These are phyloP conservation scores for Acanthosepion lycidas DNA, from an alignment of 2,888 invertebrate genomes.

Conservation along the genomic window DNA sequence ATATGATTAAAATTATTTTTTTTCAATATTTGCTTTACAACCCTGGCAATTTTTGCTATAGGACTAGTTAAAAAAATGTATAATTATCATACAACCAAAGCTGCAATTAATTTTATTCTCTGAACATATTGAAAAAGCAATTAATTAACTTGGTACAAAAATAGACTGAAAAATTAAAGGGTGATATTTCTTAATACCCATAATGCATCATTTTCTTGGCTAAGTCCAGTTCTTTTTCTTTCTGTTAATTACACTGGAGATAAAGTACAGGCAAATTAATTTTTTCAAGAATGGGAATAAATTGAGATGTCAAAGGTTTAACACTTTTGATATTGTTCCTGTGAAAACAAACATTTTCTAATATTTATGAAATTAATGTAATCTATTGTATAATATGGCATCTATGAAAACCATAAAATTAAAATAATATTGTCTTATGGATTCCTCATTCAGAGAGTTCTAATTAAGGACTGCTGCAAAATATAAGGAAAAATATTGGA, in stretches of 20 bases:
- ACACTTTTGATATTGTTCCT: neutral
- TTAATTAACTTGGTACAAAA: neutral
- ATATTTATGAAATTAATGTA: neutral
- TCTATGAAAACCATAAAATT: neutral
- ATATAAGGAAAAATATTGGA: neutral
- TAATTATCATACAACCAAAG: neutral
- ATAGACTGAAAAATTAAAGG: neutral
- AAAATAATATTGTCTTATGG: neutral
- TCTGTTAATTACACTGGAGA: neutral
- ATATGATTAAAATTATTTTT: no score
- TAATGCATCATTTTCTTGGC: neutral
- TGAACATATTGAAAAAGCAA: neutral
- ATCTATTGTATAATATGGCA: conserved; percentile 21
- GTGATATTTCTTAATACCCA: neutral
- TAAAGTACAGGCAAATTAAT: neutral
- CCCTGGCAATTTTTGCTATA: no score
- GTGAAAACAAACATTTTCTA: neutral
- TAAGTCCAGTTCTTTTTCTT: neutral
- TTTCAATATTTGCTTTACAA: no score
- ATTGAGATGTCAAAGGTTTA: neutral
- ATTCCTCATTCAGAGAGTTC: neutral
- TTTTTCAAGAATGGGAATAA: neutral
- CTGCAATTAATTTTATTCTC: neutral
- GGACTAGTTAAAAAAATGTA: neutral
- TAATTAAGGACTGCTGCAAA: neutral